Evolutionary conservation across 2,888 invertebrate genomes (phyloP), one percentile per base, ranked within the genome.

Genomic region (Cyclophora albipunctata): DNA sequence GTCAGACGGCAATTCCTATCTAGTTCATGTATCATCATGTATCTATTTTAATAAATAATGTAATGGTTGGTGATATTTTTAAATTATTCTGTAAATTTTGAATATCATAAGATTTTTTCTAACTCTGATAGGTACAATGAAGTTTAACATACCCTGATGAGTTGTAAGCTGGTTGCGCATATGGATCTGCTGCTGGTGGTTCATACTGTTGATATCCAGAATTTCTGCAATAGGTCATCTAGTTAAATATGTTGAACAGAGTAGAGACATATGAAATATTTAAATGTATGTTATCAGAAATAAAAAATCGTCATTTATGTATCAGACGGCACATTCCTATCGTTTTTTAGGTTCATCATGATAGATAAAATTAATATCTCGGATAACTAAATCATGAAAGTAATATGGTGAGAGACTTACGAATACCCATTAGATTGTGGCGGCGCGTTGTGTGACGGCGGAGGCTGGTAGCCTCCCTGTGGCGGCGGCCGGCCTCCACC

Each of bases 271-370:
- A 5, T 34, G 35, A 48, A 34, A 20, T 20, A 20, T 20, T 20
- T 20, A 20, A 20, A 20, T 20, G 20, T 20, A 20, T 20, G 20
- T 40, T 40, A 48, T 84, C 85, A 86, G 84, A 44, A 41, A 42
- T n/a, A 45, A 63, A 66, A 56, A 73, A 77, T 78, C 86, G 83
- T 84, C 87, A 87, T 73, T 48, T 81, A 54, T 86, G 86, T 87
- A 81, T 87, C 80, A 84, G 87, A 85, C 87, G 86, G 87, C 87
- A 87, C 87, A 86, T 87, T 87, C 87, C 87, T 87, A 86, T 87
- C 87, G 73, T 76, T 77, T 69, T 74, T 73, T 65, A 62, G 81
- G 85, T 73, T 87, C 87, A 87, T 86, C 85, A 85, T 80, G 37
- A 58, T 45, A 42, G 35, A 44, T 37, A 49, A 40, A 43, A 33